Evolutionary conservation across 2,888 invertebrate genomes (phyloP), one percentile per base, ranked within the genome.

Genomic region (Parasteatoda lunata): DNA sequence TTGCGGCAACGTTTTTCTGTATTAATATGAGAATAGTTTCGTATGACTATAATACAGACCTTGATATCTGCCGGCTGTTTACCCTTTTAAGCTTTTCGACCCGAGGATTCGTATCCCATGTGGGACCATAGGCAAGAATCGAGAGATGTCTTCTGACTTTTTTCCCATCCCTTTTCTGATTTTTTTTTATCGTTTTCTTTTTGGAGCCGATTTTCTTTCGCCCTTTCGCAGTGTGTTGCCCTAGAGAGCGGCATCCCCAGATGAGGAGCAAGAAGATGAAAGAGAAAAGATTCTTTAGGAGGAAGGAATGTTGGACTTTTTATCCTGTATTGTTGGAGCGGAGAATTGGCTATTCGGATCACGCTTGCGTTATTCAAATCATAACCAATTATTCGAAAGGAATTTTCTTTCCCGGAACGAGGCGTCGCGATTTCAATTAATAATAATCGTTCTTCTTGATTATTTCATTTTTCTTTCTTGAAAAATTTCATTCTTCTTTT

Each of bases 1-100:
- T 83, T 79, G 88, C 83, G 88, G 88, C 83, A 68, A 51, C 80
- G 76, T 66, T 72, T 79, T 88, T 83, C 83, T 88, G 83, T 88
- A 88, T 88, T 88, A 88, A 82, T 84, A 88, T 83, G 76, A 88
- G 88, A 88, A 83, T 79, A 87, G 88, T 83, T 88, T 88, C 76
- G 65, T 81, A 77, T 78, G 71, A 76, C 64, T 71, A 76, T 66
- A 83, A 78, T 78, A 79, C 82, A 83, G 79, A 82, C 77, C 52
- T 71, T 51, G 59, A 73, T 88, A 76, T 83, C 88, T 88, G 70
- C 48, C 82, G 83, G 88, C 88, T 88, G 79, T 88, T 88, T 88
- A 88, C 83, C 88, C 83, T 88, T 88, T 88, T 82, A 83, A 83
- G 78, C 76, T 88, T 87, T 85, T 86, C 66, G 71, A 76, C 82